Percentiles rank a stretch among this genome's conserved stretches.
phyloP scores from a whole-genome alignment of 2,888 invertebrate genomes.

The Drosophila dives region DNA sequence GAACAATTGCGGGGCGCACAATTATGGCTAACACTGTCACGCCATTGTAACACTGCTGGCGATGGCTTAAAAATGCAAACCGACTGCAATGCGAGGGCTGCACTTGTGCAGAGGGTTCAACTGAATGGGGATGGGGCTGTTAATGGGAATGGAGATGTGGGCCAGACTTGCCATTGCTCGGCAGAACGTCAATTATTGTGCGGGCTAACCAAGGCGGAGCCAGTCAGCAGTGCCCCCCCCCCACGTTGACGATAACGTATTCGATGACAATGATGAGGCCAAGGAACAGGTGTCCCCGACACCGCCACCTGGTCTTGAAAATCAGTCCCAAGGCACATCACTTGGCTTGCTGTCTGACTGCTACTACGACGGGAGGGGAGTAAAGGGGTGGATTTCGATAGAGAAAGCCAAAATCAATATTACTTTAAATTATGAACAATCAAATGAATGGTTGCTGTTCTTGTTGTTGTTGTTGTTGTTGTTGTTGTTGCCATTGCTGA shows the following conservation, averaged over 20 bases:
- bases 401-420: slow-evolving; percentile 44
- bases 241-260: slow-evolving; percentile 22
- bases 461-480: slow-evolving; percentile 1
- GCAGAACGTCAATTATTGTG: slow-evolving; percentile 39
- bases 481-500: neutral
- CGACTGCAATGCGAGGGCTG: slow-evolving; percentile 48
- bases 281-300: slow-evolving; percentile 7
- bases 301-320: slow-evolving; percentile 11
- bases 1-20: slow-evolving; percentile 38
- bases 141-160: neutral
- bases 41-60: slow-evolving; percentile 20
- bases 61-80: slow-evolving; percentile 45
- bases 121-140: neutral
- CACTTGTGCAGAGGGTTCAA: slow-evolving; percentile 2
- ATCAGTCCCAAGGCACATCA: slow-evolving; percentile 12
- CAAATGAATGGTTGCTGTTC: slow-evolving; percentile 19
- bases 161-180: neutral
- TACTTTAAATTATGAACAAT: slow-evolving; percentile 53
- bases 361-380: neutral
- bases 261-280: slow-evolving; percentile 23
- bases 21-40: slow-evolving; percentile 55
- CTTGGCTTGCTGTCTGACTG: slow-evolving; percentile 16
- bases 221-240: slow-evolving; percentile 26
- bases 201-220: slow-evolving; percentile 23
- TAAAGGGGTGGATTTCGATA: neutral